Conservation (phyloP, 2,113 vertebrate genomes). For the Paraplagusia blochii region DNA sequence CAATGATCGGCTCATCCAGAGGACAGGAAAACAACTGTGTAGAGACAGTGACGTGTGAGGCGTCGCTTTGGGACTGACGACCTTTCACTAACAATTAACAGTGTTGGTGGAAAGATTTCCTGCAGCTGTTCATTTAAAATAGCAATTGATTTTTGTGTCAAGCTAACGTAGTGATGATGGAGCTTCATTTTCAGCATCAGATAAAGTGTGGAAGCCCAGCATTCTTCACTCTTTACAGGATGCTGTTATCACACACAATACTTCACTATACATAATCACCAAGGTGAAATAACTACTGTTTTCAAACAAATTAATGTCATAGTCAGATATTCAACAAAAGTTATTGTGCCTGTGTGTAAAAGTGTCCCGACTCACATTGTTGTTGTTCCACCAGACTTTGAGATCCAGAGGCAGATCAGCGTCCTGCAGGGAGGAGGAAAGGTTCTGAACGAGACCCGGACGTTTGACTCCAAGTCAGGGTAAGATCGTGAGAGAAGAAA, state of each 20-base stretch:
- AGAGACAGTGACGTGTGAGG: conserved; percentile 26
- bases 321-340: too few species aligned
- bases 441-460: conserved; percentile 91
- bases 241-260: too few species aligned
- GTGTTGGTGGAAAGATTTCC: conserved; percentile 22
- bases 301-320: too few species aligned
- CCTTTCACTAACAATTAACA: conserved; percentile 33
- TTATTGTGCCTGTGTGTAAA: background rate
- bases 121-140: conserved; percentile 32
- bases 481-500: conserved; percentile 69
- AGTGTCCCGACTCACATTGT: conserved; percentile 14
- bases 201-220: conserved; percentile 18
- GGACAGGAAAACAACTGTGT: conserved; percentile 2
- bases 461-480: conserved; percentile 91
- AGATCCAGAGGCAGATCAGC: conserved; percentile 91
- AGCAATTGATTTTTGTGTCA: conserved; percentile 28
- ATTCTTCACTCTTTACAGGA: conserved; percentile 4
- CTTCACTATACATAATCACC: too few species aligned
- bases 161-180: conserved; percentile 25
- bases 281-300: too few species aligned
- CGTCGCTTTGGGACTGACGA: conserved; percentile 15
- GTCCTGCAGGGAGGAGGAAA: conserved; percentile 83
- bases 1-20: background rate
- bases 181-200: conserved; percentile 14
- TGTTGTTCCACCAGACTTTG: conserved; percentile 82